phyloP scores from a whole-genome alignment of 2,797 vertebrate genomes.

The Sebastes hubbsi region DNA sequence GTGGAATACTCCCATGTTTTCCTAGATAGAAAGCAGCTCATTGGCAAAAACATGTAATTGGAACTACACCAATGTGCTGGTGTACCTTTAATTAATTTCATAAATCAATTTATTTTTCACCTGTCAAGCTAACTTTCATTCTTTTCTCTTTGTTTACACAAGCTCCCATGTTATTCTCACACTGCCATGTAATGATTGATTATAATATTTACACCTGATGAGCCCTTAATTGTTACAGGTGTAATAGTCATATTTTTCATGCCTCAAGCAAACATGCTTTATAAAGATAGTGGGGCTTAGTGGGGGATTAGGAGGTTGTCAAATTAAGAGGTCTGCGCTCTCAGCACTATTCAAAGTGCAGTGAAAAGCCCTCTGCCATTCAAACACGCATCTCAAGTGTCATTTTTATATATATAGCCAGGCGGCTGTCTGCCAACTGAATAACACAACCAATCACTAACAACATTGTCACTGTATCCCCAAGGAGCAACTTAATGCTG shows the following conservation, averaged over 20 bases:
- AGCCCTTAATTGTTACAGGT: background rate
- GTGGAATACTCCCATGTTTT: background rate
- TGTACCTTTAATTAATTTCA: background rate
- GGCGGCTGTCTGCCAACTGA: constrained; percentile 27
- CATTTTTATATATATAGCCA: constrained; percentile 65
- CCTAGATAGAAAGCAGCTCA: background rate
- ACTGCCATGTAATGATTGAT: background rate
- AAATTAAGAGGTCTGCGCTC: constrained; percentile 16
- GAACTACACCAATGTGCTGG: background rate
- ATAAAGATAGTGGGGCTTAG: background rate
- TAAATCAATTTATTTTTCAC: constrained; percentile 2
- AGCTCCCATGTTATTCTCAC: background rate
- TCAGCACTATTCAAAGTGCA: constrained; percentile 62
- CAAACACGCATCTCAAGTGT: constrained; percentile 69
- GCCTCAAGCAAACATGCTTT: background rate
- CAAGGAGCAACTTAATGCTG: constrained; percentile 12
- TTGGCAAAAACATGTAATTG: background rate
- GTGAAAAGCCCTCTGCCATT: constrained; percentile 47
- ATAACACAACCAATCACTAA: constrained; percentile 48
- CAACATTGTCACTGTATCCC: constrained; percentile 52
- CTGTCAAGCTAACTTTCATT: background rate
- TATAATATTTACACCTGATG: background rate
- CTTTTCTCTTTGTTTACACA: background rate
- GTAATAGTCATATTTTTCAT: background rate
- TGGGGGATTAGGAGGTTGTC: background rate